Evolutionary conservation across 1,140 invertebrate genomes (phyloP), one percentile per base, ranked within the genome.

Genomic region (Nasonia vitripennis): DNA sequence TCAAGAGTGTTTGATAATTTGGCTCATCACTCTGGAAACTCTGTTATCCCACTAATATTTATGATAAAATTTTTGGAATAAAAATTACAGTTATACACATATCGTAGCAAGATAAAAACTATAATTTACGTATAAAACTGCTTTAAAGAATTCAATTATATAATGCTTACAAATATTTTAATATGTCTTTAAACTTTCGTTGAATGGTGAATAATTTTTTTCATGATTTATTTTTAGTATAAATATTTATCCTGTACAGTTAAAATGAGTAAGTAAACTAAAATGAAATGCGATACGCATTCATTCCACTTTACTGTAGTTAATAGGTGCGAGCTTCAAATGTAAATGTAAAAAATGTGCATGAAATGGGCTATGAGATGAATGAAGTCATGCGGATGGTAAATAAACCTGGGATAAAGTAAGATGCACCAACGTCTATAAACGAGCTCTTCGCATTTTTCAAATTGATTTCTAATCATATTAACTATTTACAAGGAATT

Each of bases 371-470:
- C 74, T 83, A 83, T 81, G 68, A 74, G 51, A 84, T 78, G 74
- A 45, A 71, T 12, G 27, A 68, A 77, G 71, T 67, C 81, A 86
- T 86, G 85, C 81, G 14, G 17, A 71, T 81, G 45, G 51, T 77
- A 31, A 85, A 86, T 23, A 12, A 34, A 70, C 62, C 73, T 78
- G 51, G 27, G 62, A 14, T 80, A 20, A 78, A 73, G 74, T 81
- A 86, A 83, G 85, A 86, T 70, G 81, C 85, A 90, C 91, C 92
- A 93, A 92, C 90, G 91, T 92, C 92, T 92, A 93, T 87, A 92
- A 93, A 91, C 88, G 90, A 92, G 91, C 92, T 92, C 90, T 83
- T 81, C 55, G 81, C 84, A 78, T 78, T 34, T 79, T 73, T 41
- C 41, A 77, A 51, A 85, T 37, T 79, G 37, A 71, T 55, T 78